Evolutionary conservation across 2,888 invertebrate species (phyloP).

Genomic region (Cephus pulcher): DNA sequence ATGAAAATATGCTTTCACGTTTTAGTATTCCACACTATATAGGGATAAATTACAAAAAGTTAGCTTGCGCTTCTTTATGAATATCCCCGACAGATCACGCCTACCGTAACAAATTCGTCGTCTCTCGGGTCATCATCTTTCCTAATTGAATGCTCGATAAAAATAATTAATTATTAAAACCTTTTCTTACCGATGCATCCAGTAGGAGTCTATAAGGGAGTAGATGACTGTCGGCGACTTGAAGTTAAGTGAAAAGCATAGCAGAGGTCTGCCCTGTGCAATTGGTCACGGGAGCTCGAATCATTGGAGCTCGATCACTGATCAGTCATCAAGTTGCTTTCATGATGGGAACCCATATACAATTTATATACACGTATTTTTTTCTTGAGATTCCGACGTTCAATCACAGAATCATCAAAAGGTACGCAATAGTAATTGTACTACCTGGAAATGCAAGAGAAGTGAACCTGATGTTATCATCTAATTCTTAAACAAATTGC

Average conservation of each 20-base stretch:
- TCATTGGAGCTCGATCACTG: not conserved
- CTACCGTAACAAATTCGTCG: not conserved
- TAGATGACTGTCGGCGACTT: not conserved
- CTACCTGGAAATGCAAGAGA: not conserved
- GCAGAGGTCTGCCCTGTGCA: not conserved
- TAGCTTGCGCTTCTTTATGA: not conserved
- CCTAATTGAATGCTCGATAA: not conserved
- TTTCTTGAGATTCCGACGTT: not conserved
- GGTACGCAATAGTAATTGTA: not conserved
- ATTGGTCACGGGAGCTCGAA: slow-evolving; percentile 2
- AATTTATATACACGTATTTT: not conserved
- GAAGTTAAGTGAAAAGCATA: slow-evolving; percentile 2
- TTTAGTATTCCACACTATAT: not conserved
- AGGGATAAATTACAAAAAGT: not conserved
- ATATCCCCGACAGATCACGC: not conserved
- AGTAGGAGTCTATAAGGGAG: not conserved
- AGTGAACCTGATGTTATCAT: not conserved
- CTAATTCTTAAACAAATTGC: not conserved
- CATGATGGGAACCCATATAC: not conserved
- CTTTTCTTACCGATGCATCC: not conserved
- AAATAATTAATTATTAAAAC: slow-evolving; percentile 2
- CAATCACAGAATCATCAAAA: not conserved
- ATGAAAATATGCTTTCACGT: not conserved
- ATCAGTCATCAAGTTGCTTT: slow-evolving; percentile 1
- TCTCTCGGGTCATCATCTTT: not conserved